Conservation (phyloP, 2,113 vertebrate genomes). For the Mionectes macconnelli region DNA sequence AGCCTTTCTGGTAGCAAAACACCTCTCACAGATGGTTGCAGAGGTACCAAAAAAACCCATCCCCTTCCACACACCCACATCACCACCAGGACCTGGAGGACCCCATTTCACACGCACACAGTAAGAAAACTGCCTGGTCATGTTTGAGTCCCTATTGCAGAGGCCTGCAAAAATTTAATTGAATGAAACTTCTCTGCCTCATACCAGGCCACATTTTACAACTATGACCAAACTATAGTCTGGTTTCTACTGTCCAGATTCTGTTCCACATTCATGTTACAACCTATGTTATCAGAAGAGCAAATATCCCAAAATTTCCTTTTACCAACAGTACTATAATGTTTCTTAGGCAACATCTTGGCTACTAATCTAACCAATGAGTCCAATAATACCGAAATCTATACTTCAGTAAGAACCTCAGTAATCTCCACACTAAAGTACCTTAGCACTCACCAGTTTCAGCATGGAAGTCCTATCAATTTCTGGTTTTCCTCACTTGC, state of each 20-base stretch:
- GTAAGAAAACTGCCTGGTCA: background rate
- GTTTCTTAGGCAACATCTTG: background rate
- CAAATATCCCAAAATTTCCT: background rate
- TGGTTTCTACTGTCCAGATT: background rate
- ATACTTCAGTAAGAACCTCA: background rate
- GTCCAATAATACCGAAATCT: background rate
- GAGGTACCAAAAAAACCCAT: fast-evolving
- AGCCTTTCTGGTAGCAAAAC: background rate
- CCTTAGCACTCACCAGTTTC: background rate
- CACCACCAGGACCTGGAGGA: background rate
- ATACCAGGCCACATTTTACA: background rate
- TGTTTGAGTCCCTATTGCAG: background rate
- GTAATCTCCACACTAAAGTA: background rate
- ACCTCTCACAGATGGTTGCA: background rate
- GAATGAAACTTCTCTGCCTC: background rate
- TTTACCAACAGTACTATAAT: background rate
- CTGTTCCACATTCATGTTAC: background rate
- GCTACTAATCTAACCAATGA: background rate
- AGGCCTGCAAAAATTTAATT: background rate
- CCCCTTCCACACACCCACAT: fast-evolving
- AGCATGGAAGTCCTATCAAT: background rate
- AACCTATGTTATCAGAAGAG: background rate
- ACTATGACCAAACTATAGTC: background rate
- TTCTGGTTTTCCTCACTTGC: background rate
- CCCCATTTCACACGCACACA: background rate